phyloP scores from a whole-genome alignment of 2,797 vertebrate species.

The Percopsis omiscomaycus region DNA sequence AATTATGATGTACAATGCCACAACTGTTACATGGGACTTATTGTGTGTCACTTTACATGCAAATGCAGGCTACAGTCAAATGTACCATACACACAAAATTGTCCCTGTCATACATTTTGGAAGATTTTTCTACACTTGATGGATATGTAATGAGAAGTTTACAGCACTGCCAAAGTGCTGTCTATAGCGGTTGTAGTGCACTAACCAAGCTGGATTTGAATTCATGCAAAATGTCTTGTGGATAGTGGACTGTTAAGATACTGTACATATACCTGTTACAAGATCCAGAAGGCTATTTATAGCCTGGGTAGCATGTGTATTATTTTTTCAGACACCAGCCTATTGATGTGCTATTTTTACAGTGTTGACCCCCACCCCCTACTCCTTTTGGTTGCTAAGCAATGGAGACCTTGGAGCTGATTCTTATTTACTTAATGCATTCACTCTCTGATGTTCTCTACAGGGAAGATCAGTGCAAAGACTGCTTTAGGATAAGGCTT shows the following conservation, averaged over 20 bases:
- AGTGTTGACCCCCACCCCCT: constrained; percentile 69
- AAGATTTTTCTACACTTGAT: too few species aligned
- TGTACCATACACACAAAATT: too few species aligned
- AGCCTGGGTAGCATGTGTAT: constrained; percentile 80
- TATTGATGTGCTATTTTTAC: constrained; percentile 82
- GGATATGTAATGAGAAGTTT: too few species aligned
- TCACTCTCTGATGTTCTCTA: constrained; percentile 37
- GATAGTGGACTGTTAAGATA: constrained; percentile 76
- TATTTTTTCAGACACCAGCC: constrained; percentile 84
- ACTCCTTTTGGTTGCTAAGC: constrained; percentile 70
- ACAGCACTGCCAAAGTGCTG: neutral
- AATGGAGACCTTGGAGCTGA: constrained; percentile 63
- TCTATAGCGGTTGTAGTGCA: constrained; percentile 14
- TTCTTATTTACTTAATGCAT: constrained; percentile 58
- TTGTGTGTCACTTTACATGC: constrained; percentile 27
- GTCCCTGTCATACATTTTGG: too few species aligned
- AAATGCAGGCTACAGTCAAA: constrained; percentile 21
- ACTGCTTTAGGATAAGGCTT: neutral
- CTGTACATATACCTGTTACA: constrained; percentile 76
- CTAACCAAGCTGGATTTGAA: constrained; percentile 43
- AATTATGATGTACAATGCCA: too few species aligned
- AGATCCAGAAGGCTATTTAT: constrained; percentile 84
- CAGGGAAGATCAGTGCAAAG: constrained; percentile 2
- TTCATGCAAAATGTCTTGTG: constrained; percentile 68
- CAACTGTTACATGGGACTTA: constrained; percentile 14